Conservation (phyloP, 2,888 invertebrate genomes). For the Plemyria rubiginata region DNA sequence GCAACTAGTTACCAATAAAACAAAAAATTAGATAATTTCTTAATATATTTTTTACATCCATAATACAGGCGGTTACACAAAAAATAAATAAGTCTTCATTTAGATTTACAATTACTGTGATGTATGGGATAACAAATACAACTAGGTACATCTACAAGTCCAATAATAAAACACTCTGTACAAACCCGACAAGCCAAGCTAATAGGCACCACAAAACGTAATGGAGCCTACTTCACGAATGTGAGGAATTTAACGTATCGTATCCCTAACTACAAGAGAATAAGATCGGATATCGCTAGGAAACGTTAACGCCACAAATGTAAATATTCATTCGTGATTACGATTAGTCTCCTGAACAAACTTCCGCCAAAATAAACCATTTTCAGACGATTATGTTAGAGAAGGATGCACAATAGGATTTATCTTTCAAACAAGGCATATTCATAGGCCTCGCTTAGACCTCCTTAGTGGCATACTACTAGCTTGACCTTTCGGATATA, state of each 20-base stretch:
- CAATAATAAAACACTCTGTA: slow-evolving; percentile 37
- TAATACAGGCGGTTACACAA: slow-evolving; percentile 84
- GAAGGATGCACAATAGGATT: not conserved
- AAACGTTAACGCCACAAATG: no score
- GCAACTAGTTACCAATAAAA: slow-evolving; percentile 52
- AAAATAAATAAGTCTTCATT: slow-evolving; percentile 76
- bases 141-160: slow-evolving; percentile 34
- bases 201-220: not conserved
- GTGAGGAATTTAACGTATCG: no score
- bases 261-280: no score
- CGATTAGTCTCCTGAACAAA: no score
- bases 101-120: slow-evolving; percentile 63
- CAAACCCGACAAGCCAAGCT: slow-evolving; percentile 13
- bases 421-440: not conserved
- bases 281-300: no score
- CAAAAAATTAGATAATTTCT: slow-evolving; percentile 68
- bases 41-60: slow-evolving; percentile 82
- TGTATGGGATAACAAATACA: slow-evolving; percentile 45
- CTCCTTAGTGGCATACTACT: not conserved
- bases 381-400: not conserved
- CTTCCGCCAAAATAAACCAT: no score
- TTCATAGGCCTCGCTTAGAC: not conserved
- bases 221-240: no score
- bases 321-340: no score
- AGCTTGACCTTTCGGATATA: not conserved